These are phyloP conservation scores for Chrosomus eos DNA, from an alignment of 2,797 vertebrate species.

Conservation along the genomic window DNA sequence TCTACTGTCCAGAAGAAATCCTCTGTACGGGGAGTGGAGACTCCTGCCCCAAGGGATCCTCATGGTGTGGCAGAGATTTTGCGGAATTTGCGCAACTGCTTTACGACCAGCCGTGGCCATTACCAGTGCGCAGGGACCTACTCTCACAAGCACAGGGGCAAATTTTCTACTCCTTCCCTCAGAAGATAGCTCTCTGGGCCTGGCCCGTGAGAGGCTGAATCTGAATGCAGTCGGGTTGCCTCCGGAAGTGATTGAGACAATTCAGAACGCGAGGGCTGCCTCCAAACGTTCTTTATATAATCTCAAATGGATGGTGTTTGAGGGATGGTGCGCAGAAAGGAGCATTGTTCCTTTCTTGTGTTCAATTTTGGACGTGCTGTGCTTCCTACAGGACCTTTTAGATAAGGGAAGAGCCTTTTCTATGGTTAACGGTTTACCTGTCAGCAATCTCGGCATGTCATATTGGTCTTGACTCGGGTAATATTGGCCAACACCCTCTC, in stretches of 20 bases:
- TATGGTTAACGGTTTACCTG: background rate
- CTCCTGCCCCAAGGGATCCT: background rate
- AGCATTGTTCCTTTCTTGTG: too few relatives aligned
- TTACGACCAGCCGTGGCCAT: background rate
- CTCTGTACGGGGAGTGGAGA: background rate
- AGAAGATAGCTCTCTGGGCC: too few relatives aligned
- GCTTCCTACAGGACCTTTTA: too few relatives aligned
- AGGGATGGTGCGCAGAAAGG: too few relatives aligned
- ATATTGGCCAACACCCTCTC: background rate
- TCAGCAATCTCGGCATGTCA: background rate
- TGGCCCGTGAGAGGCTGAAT: background rate
- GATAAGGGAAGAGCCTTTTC: background rate
- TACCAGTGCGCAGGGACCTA: background rate
- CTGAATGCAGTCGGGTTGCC: background rate
- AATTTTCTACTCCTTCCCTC: too few relatives aligned
- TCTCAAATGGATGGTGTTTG: too few relatives aligned
- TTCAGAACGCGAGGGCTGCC: background rate
- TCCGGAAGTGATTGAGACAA: background rate
- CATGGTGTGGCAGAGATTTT: background rate
- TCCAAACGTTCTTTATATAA: background rate
- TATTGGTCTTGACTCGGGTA: background rate
- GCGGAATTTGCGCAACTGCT: background rate
- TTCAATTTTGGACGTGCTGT: too few relatives aligned
- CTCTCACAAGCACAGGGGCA: background rate
- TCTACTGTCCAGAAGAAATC: background rate